phyloP scores from a whole-genome alignment of 2,888 invertebrate genomes.

The Himalopsyche tibetana region DNA sequence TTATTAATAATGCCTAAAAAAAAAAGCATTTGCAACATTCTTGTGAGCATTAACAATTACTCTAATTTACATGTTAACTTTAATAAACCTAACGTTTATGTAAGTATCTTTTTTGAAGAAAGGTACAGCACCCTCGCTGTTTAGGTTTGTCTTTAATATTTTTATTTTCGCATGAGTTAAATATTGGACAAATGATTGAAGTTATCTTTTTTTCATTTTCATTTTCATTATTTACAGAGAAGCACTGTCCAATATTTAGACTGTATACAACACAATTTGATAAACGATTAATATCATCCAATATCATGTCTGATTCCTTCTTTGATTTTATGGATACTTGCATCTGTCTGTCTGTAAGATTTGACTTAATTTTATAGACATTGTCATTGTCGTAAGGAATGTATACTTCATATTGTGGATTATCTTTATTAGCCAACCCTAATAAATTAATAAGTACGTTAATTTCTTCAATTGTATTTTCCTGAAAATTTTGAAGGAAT shows the following conservation, averaged over 20 bases:
- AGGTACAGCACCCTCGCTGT: neutral
- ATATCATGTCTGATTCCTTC: neutral
- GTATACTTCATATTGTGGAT: neutral
- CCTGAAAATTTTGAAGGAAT: neutral
- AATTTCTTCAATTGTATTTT: constrained; percentile 1
- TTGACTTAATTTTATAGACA: neutral
- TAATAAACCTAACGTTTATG: no score
- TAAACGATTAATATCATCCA: neutral
- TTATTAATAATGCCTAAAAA: no score
- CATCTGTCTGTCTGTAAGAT: neutral
- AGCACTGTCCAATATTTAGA: constrained; percentile 6
- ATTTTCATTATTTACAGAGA: neutral
- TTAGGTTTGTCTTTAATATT: no score
- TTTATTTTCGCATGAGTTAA: neutral
- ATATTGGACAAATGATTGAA: neutral
- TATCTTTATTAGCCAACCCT: neutral
- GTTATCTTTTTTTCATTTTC: neutral
- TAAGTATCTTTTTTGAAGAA: no score
- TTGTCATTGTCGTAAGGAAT: neutral
- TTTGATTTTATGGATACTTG: neutral
- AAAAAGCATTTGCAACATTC: no score
- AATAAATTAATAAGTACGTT: neutral
- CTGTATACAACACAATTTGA: neutral
- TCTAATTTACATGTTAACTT: no score
- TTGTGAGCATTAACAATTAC: no score